A percentile compares a stretch with the other conserved stretches of the same genome.
Evolutionary conservation across 2,888 invertebrate genomes (phyloP).

Genomic region (Muscina levida): DNA sequence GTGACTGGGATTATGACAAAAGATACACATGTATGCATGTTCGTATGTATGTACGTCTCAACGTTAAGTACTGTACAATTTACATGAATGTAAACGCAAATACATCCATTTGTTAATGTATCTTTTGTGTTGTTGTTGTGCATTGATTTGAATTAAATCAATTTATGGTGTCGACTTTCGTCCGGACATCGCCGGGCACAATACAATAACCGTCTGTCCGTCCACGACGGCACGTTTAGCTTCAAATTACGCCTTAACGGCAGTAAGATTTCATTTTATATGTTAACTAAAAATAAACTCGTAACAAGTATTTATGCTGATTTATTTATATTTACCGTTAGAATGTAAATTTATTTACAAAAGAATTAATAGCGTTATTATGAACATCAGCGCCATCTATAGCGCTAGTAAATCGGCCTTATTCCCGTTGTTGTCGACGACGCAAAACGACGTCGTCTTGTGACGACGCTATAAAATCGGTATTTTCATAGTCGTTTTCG

Average conservation of each 20-base stretch:
- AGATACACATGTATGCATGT: no score
- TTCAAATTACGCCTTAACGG: no score
- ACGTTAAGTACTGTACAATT: no score
- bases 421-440: no score
- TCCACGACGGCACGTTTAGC: no score
- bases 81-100: neutral
- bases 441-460: no score
- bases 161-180: constrained; percentile 46
- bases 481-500: no score
- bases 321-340: constrained; percentile 11
- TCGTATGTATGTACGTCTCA: no score
- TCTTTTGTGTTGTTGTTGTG: constrained; percentile 16
- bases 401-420: no score
- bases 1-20: constrained; percentile 1
- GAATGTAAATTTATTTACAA: constrained; percentile 8
- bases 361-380: no score
- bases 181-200: constrained; percentile 40
- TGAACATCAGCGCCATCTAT: no score
- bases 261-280: constrained; percentile 17
- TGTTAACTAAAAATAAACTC: constrained; percentile 22
- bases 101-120: neutral
- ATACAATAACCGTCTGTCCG: neutral
- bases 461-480: no score
- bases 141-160: constrained; percentile 48
- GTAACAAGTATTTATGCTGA: neutral